These are phyloP conservation scores for Cancer borealis DNA, from an alignment of 2,888 invertebrate genomes.

Conservation along the genomic window DNA sequence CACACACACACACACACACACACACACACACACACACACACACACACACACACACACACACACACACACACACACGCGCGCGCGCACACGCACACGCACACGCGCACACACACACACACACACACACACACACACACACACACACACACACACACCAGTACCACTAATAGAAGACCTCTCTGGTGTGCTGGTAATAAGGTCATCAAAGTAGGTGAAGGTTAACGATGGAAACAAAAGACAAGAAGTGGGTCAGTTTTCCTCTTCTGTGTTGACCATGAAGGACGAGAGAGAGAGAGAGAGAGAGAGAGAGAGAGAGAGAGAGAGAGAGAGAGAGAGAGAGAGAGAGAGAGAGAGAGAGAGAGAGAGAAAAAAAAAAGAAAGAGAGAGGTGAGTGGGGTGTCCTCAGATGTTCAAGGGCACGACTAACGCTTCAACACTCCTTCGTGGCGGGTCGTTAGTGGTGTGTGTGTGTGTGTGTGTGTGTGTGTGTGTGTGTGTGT, in stretches of 20 bases:
- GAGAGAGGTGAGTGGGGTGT: neutral
- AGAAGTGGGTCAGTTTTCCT: neutral
- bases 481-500: too few relatives aligned
- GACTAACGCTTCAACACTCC: too few relatives aligned
- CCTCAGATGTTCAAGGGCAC: too few relatives aligned
- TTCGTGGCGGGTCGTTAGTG: too few relatives aligned
- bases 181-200: neutral
- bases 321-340: constrained; percentile 37
- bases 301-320: constrained; percentile 31
- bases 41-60: neutral
- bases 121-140: constrained; percentile 2
- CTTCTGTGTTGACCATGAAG: neutral
- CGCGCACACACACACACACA: neutral
- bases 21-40: neutral
- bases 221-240: neutral
- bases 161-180: neutral
- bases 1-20: neutral
- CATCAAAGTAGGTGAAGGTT: neutral
- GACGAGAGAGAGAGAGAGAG: constrained; percentile 26
- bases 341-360: neutral
- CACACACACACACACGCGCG: too few relatives aligned
- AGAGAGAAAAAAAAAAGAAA: neutral
- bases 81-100: neutral
- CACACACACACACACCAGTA: neutral
- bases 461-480: too few relatives aligned